A percentile compares a stretch with the other conserved stretches of the same genome.
Evolutionary conservation across 2,888 invertebrate species (phyloP).

Genomic region (Lacanobia wlatinum): DNA sequence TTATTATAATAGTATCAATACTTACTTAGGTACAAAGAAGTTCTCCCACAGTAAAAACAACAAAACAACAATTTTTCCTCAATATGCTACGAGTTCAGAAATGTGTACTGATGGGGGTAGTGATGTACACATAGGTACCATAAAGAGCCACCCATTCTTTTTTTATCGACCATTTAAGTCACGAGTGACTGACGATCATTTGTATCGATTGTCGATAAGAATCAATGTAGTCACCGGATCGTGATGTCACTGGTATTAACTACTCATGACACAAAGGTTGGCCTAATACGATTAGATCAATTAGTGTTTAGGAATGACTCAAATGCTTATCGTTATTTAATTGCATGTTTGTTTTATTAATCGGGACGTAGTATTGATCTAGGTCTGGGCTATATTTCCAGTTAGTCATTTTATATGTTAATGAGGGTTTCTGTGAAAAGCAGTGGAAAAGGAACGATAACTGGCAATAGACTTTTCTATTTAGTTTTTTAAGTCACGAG

Average conservation of each 20-base stretch:
- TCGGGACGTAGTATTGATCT: not conserved
- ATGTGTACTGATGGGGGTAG: not conserved
- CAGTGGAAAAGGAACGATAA: not conserved
- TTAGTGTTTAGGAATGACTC: conserved; percentile 49
- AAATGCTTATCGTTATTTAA: conserved; percentile 41
- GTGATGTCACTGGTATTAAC: conserved; percentile 46
- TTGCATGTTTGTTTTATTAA: conserved; percentile 12
- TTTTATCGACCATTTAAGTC: conserved; percentile 13
- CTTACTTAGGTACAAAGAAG: too few species aligned
- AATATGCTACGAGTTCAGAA: too few species aligned
- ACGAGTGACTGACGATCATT: conserved; percentile 21
- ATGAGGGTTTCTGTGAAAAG: not conserved
- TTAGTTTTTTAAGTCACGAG: too few species aligned
- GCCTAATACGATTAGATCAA: conserved; percentile 53
- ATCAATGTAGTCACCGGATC: conserved; percentile 62
- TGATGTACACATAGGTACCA: not conserved
- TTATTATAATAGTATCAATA: too few species aligned
- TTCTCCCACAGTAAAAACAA: too few species aligned
- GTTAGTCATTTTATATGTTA: not conserved
- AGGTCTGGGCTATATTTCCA: not conserved
- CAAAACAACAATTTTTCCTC: too few species aligned
- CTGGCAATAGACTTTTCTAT: too few species aligned
- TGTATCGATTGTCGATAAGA: conserved; percentile 43
- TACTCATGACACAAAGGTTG: conserved; percentile 64
- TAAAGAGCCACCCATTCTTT: conserved; percentile 17